phyloP scores from a whole-genome alignment of 2,888 invertebrate species.

The Agrypnus murinus region DNA sequence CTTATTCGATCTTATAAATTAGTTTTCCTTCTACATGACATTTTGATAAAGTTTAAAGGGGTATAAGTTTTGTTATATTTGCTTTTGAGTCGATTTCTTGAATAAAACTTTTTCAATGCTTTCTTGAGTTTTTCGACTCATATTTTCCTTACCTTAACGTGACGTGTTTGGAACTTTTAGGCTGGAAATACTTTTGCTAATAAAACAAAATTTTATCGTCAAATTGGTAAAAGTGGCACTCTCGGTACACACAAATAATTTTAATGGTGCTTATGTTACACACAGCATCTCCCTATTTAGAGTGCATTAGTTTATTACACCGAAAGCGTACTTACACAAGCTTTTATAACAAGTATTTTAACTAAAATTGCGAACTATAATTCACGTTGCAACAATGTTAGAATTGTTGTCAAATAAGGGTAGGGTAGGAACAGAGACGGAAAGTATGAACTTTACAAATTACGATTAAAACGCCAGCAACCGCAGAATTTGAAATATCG shows the following conservation, averaged over 20 bases:
- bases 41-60: constrained; percentile 47
- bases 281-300: constrained; percentile 16
- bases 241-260: too few species aligned
- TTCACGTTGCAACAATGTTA: neutral
- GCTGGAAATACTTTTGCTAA: neutral
- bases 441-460: constrained; percentile 35
- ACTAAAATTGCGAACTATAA: constrained; percentile 5
- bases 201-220: too few species aligned
- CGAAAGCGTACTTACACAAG: constrained; percentile 9
- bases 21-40: constrained; percentile 49
- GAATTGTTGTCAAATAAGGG: constrained; percentile 28
- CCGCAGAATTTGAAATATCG: constrained; percentile 46
- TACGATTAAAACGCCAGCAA: constrained; percentile 38
- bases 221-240: too few species aligned
- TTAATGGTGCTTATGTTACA: neutral
- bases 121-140: neutral
- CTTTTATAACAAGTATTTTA: constrained; percentile 6
- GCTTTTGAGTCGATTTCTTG: constrained; percentile 28
- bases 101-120: constrained; percentile 17
- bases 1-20: constrained; percentile 52
- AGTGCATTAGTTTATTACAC: constrained; percentile 26
- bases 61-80: constrained; percentile 42
- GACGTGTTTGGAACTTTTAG: neutral
- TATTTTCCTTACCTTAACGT: neutral
- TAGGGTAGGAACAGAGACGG: constrained; percentile 14